Conservation (phyloP, 2,113 vertebrate genomes). For the Clarias magur region DNA sequence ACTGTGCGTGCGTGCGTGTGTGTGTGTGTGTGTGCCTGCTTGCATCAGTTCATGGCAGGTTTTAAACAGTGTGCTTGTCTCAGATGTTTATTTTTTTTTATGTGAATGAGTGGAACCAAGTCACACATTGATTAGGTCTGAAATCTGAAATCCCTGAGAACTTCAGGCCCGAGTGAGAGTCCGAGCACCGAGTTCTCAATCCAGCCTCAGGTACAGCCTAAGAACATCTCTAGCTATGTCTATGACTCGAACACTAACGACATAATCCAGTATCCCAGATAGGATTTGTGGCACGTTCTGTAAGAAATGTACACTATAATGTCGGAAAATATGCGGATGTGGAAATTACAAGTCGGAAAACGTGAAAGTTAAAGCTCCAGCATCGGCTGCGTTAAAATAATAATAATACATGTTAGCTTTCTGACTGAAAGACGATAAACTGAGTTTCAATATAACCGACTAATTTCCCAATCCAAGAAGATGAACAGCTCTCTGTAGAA, state of each 20-base stretch:
- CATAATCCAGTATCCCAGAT: neutral
- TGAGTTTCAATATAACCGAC: neutral
- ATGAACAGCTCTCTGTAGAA: neutral
- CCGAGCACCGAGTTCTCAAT: neutral
- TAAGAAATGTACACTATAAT: neutral
- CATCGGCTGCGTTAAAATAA: neutral
- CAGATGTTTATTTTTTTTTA: conserved; percentile 12
- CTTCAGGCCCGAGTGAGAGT: neutral
- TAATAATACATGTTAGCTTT: neutral
- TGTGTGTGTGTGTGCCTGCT: neutral
- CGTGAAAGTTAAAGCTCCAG: neutral
- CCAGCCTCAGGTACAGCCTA: neutral
- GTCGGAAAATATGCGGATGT: neutral
- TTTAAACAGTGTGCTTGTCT: conserved; percentile 25
- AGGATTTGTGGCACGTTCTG: too few relatives aligned
- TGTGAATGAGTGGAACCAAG: neutral
- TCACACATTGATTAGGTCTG: neutral
- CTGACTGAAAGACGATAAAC: neutral
- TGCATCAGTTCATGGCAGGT: conserved; percentile 16
- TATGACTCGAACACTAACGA: neutral
- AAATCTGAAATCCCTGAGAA: neutral
- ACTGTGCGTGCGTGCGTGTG: conserved; percentile 5
- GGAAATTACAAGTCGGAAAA: neutral
- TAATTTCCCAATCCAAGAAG: neutral
- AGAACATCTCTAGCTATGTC: neutral